Conservation (phyloP, 2,113 vertebrate genomes). For the Oryctolagus cuniculus region DNA sequence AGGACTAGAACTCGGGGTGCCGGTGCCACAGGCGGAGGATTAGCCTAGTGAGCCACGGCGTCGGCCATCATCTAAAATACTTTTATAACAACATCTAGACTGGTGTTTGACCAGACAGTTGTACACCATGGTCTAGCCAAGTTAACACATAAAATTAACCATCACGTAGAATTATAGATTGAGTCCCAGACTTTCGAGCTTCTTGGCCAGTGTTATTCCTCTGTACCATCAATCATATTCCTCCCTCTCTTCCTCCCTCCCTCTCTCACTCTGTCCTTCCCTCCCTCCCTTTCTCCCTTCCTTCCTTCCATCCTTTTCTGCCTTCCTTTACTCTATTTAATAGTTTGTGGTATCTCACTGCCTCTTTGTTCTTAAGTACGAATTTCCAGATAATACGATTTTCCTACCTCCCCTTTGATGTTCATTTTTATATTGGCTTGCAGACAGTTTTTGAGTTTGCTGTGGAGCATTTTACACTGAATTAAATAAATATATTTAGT, state of each 20-base stretch:
- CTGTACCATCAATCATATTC: neutral
- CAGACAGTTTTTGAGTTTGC: neutral
- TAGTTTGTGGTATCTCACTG: neutral
- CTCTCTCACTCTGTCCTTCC: too few species aligned
- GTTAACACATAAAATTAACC: neutral
- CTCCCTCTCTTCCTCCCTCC: fast-evolving
- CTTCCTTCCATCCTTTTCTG: neutral
- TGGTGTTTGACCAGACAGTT: neutral
- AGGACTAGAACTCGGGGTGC: too few species aligned
- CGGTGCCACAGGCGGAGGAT: too few species aligned
- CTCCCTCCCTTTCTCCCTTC: neutral
- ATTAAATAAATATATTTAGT: slow-evolving; percentile 38
- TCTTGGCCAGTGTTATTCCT: neutral
- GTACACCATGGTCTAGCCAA: neutral
- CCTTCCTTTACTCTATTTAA: neutral
- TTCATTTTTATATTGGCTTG: slow-evolving; percentile 19
- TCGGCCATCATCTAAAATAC: neutral
- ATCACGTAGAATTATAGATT: neutral
- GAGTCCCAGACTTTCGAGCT: neutral
- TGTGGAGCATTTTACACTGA: neutral
- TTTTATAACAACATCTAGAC: neutral
- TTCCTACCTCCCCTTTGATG: neutral
- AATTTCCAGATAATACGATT: neutral
- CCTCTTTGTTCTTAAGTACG: neutral
- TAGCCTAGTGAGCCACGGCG: too few species aligned